Evolutionary conservation across 2,113 vertebrate species (phyloP).

Genomic region (Trichomycterus rosablanca): DNA sequence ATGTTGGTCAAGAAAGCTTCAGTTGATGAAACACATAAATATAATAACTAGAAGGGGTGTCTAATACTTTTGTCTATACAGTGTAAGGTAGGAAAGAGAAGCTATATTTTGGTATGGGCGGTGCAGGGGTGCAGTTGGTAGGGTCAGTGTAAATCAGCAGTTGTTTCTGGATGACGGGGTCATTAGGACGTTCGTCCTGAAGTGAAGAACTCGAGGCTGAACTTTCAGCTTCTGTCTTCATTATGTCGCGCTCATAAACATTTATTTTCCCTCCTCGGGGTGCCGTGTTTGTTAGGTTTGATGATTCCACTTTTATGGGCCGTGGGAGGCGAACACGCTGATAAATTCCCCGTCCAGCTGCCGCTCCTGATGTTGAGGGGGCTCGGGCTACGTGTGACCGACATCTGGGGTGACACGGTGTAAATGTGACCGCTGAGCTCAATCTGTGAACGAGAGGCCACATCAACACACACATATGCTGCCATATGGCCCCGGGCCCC

Average conservation of each 20-base stretch:
- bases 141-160: too few species aligned
- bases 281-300: not conserved
- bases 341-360: slow-evolving; percentile 39
- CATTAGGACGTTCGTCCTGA: too few species aligned
- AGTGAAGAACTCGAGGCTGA: not conserved
- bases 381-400: slow-evolving; percentile 30
- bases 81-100: too few species aligned
- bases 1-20: too few species aligned
- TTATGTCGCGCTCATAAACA: not conserved
- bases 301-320: slow-evolving; percentile 15
- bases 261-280: not conserved
- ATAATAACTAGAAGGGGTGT: too few species aligned
- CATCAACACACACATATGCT: slow-evolving; percentile 42
- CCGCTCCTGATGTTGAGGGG: slow-evolving; percentile 36
- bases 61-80: too few species aligned
- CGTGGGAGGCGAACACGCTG: slow-evolving; percentile 22
- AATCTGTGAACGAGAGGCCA: slow-evolving; percentile 38
- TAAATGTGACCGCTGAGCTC: slow-evolving; percentile 47
- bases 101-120: too few species aligned
- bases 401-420: slow-evolving; percentile 47
- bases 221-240: not conserved
- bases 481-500: slow-evolving; percentile 36
- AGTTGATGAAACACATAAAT: too few species aligned
- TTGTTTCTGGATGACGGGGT: too few species aligned
- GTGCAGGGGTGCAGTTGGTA: too few species aligned